phyloP scores from a whole-genome alignment of 2,113 vertebrate species.

The Lucifuga dentata region DNA sequence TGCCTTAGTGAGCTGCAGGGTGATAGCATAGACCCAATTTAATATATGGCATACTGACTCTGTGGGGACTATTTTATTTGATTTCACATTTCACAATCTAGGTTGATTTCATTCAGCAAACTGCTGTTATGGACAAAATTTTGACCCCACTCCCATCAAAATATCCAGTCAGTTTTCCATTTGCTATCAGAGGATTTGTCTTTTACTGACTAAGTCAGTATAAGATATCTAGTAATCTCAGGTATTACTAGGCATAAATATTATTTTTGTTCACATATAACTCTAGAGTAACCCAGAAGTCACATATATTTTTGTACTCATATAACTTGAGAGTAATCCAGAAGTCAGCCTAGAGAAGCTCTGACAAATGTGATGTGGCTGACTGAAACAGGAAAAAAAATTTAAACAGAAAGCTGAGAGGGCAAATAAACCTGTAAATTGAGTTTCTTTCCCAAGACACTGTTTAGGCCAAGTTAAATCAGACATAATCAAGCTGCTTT shows the following conservation, averaged over 20 bases:
- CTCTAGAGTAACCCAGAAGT: constrained; percentile 31
- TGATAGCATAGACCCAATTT: neutral
- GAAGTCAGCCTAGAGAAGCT: too few species aligned
- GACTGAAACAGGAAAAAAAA: constrained; percentile 24
- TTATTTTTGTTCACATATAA: constrained; percentile 61
- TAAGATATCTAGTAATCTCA: too few species aligned
- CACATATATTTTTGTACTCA: constrained; percentile 55
- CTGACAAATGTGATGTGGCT: neutral
- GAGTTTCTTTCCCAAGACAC: neutral
- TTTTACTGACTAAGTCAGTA: neutral
- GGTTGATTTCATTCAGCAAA: constrained; percentile 34
- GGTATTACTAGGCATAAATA: too few species aligned
- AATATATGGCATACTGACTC: constrained; percentile 8
- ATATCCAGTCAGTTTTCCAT: constrained; percentile 13
- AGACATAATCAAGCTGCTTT: neutral
- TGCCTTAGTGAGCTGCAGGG: neutral
- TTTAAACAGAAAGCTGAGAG: constrained; percentile 28
- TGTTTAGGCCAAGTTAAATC: constrained; percentile 13
- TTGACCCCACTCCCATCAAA: constrained; percentile 5
- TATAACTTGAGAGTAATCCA: constrained; percentile 49
- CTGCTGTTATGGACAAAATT: constrained; percentile 10
- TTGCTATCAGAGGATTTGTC: neutral
- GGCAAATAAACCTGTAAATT: constrained; percentile 5
- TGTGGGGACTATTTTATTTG: constrained; percentile 11
- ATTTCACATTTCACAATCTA: too few species aligned